Evolutionary conservation across 1,140 invertebrate genomes (phyloP).

Genomic region (Platyscapa corneri): DNA sequence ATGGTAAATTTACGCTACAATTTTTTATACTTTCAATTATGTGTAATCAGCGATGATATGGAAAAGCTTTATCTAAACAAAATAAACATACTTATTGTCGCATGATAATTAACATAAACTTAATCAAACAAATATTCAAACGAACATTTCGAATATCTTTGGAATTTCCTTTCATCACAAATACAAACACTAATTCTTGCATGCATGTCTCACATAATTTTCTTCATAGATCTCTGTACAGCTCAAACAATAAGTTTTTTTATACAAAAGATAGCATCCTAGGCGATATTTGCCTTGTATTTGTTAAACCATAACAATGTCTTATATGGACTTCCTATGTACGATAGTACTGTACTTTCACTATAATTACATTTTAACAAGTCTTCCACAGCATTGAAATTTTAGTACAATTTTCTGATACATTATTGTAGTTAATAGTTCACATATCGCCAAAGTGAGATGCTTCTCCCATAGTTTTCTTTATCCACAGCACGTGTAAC

Average conservation of each 20-base stretch:
- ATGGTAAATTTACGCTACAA: slow-evolving; percentile 26
- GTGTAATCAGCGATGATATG: neutral
- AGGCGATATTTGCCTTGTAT: slow-evolving; percentile 38
- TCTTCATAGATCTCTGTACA: slow-evolving; percentile 45
- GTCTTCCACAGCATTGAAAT: slow-evolving; percentile 44
- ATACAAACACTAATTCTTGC: slow-evolving; percentile 11
- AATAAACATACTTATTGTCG: slow-evolving; percentile 18
- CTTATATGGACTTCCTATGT: slow-evolving; percentile 39
- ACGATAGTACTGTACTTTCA: slow-evolving; percentile 40
- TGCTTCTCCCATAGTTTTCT: slow-evolving; percentile 52
- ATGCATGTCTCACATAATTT: slow-evolving; percentile 17
- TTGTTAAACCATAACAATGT: slow-evolving; percentile 37
- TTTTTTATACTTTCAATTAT: neutral
- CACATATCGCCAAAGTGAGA: slow-evolving; percentile 30
- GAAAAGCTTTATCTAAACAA: slow-evolving; percentile 17
- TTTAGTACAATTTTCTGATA: slow-evolving; percentile 39
- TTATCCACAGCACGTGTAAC: slow-evolving; percentile 28
- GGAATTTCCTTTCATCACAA: slow-evolving; percentile 36
- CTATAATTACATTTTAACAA: slow-evolving; percentile 50
- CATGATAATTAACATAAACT: slow-evolving; percentile 26
- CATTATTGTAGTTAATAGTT: slow-evolving; percentile 42
- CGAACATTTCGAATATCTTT: slow-evolving; percentile 41
- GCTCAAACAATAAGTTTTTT: slow-evolving; percentile 42
- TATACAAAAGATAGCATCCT: slow-evolving; percentile 43
- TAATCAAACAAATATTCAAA: slow-evolving; percentile 39